phyloP scores from a whole-genome alignment of 2,113 vertebrate genomes.

The Varanus komodoensis region DNA sequence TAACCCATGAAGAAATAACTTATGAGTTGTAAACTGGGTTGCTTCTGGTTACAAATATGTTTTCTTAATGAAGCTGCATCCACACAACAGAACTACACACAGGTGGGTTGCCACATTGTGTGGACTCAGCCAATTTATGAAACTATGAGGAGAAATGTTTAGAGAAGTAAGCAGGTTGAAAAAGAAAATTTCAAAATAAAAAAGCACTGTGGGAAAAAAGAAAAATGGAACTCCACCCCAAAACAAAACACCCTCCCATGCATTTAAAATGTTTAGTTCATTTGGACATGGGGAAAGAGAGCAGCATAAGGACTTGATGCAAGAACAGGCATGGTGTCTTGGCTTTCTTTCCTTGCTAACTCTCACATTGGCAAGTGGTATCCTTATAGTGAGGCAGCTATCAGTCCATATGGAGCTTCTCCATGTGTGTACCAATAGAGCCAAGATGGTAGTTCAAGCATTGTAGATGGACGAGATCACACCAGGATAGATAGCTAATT shows the following conservation, averaged over 20 bases:
- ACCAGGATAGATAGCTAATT: neutral
- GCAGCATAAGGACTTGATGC: neutral
- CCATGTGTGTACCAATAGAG: slow-evolving; percentile 4
- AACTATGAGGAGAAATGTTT: too few relatives aligned
- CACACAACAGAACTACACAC: too few relatives aligned
- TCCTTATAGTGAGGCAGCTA: neutral
- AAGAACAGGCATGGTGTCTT: neutral
- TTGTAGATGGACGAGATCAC: slow-evolving; percentile 36
- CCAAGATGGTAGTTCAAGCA: slow-evolving; percentile 29
- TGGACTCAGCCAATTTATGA: too few relatives aligned
- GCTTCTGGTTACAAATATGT: too few relatives aligned
- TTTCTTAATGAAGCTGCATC: too few relatives aligned
- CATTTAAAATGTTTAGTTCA: too few relatives aligned
- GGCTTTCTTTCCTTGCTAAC: neutral
- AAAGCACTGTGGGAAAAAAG: neutral
- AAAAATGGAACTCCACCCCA: too few relatives aligned
- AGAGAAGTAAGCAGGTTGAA: neutral
- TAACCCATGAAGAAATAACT: too few relatives aligned
- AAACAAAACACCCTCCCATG: too few relatives aligned
- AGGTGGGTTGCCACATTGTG: too few relatives aligned
- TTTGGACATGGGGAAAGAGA: neutral
- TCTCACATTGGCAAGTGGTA: neutral
- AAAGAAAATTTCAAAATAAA: neutral
- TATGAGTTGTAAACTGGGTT: too few relatives aligned
- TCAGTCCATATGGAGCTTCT: slow-evolving; percentile 14